Evolutionary conservation across 1,140 invertebrate species (phyloP), one percentile per base, ranked within the genome.

Genomic region (Gerris buenoi): DNA sequence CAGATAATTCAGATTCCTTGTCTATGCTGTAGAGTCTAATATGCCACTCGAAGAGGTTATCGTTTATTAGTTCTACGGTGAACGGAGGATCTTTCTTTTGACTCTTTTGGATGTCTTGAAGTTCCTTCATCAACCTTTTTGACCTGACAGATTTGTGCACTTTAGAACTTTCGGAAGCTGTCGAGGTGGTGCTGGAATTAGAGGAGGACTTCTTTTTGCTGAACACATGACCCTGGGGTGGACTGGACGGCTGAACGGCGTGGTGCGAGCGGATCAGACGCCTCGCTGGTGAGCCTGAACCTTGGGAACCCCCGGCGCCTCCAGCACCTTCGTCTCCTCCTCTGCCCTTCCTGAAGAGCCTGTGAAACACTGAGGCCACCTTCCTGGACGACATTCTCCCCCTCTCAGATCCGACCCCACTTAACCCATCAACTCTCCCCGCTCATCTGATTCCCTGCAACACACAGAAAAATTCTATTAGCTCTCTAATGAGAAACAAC

Each of bases 41-140:
- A 77, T 92, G 87, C 94, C 94, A 97, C 74, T 97, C 93, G 78
- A 91, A 96, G 2, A 97, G 78, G 77, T 91, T 93, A 75, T 97
- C 93, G 75, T 94, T 91, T 28, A 95, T 88, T 66, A 97, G 80
- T 74, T 96, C 93, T 65, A 95, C 89, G 64, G 87, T 88, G 76
- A 95, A 97, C 0, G 90, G 81, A 1, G 90, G 88, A 68, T 83
- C 77, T 68, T 80, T 83, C 70, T 82, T 79, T 70, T 87, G 86
- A 60, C 83, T 77, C 71, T 84, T 82, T 72, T 89, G 85, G 71
- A 96, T 90, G 74, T 95, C 93, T 68, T 87, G 85, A 58, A 93
- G 85, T 74, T 97, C 94, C 76, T 95, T 95, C 93, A 97, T 97
- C 26, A 97, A 81, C 27, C 94, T 81, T 60, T 87, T 81, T 3